Base-by-base conservation (phyloP, 2,113 vertebrate genomes). In the Benitochromis conjunctus region DNA sequence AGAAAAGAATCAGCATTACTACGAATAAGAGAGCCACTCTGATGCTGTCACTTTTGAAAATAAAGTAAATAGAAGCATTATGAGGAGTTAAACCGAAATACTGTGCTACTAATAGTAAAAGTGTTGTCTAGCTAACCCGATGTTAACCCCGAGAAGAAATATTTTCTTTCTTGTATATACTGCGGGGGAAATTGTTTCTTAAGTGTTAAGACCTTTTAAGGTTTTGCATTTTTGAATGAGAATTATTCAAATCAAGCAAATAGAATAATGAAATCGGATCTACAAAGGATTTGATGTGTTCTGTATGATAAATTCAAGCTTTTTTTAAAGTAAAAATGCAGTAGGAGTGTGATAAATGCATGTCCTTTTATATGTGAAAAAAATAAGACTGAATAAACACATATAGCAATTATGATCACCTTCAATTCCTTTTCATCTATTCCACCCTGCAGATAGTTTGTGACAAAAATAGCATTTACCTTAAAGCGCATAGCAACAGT, bases 381-480 rank as follows among this genome's bases (percentile, higher is more conserved):
- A 76, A 11, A 31, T 29, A 74, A 6, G 43, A 4, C 16, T 12
- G 2, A 24, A n/a, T 34, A 34, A 12, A 31, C 18, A 31, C 46
- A 34, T 31, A 7, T n/a, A 53, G 9, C 16, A 76, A 53, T n/a
- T 76, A 19, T 31, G 24, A 51, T 51, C 11, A 12, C 24, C 18
- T 31, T 51, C 16, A 51, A 19, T 51, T 11, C 10, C 16, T n/a
- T 76, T 76, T 51, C 10, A 76, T 13, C 43, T 53, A 13, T n/a
- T 80, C 16, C 9, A 12, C 54, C 78, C 80, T 60, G 55, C 54
- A 54, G 77, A 69, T 56, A 76, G 7, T 82, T 85, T 83, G 46
- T 77, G 57, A 85, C 74, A 90, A 46, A 84, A 86, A 80, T 58
- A 79, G 81, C 55, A 90, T 55, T 86, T 77, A 85, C 57, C 80